These are phyloP conservation scores for Sceliomorpha sp. DNA, from an alignment of 2,888 invertebrate species.

Conservation along the genomic window DNA sequence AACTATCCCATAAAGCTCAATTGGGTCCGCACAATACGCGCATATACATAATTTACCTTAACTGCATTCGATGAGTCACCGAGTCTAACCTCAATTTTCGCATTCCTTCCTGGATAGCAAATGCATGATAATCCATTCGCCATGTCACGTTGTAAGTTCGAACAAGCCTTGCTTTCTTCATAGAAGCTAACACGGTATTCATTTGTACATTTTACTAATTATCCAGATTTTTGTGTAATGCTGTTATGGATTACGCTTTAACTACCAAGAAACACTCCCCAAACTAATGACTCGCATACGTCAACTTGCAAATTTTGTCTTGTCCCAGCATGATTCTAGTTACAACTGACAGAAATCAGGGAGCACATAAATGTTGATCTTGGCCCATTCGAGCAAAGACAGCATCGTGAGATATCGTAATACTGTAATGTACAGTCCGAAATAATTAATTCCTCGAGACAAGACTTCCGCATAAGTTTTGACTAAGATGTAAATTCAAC, in stretches of 20 bases:
- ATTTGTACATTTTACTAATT: no score
- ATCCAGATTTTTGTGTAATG: no score
- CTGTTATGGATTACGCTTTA: no score
- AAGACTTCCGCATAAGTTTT: constrained; percentile 49
- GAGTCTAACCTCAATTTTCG: background rate
- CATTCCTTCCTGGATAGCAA: background rate
- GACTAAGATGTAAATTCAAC: constrained; percentile 49
- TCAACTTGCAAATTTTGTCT: no score
- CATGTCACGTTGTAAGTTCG: no score
- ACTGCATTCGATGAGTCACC: constrained; percentile 1
- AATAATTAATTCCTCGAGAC: constrained; percentile 50
- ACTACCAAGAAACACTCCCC: no score
- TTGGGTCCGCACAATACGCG: constrained; percentile 6
- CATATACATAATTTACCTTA: constrained; percentile 3
- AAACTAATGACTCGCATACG: no score
- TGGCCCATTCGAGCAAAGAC: constrained; percentile 26
- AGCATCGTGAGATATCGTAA: constrained; percentile 39
- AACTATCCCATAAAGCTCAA: constrained; percentile 9
- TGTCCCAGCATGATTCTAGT: no score
- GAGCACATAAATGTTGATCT: constrained; percentile 47
- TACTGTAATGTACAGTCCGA: constrained; percentile 44
- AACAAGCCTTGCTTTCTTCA: no score
- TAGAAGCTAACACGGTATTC: no score
- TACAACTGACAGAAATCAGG: constrained; percentile 26
- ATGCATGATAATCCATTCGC: no score